phyloP scores from a whole-genome alignment of 2,888 invertebrate genomes.

The Caradrina kadenii region DNA sequence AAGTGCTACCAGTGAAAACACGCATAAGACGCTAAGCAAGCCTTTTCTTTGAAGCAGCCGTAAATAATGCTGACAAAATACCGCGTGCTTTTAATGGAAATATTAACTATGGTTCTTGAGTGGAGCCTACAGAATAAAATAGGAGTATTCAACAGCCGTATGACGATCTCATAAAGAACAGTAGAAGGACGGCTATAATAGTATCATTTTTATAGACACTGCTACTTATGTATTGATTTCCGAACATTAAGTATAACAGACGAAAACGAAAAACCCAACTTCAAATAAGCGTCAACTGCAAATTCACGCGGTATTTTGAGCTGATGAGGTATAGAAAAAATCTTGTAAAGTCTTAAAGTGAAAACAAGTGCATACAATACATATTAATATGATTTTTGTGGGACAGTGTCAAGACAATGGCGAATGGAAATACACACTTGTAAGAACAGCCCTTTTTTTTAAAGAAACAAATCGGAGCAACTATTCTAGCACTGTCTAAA shows the following conservation, averaged over 20 bases:
- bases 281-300: too few relatives aligned
- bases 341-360: slow-evolving; percentile 16
- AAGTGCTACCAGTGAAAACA: neutral
- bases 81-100: slow-evolving; percentile 25
- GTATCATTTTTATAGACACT: neutral
- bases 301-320: slow-evolving; percentile 34
- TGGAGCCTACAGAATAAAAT: neutral
- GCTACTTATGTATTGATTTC: too few relatives aligned
- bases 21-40: slow-evolving; percentile 5
- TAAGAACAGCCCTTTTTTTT: slow-evolving; percentile 64
- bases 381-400: slow-evolving; percentile 46
- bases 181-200: neutral
- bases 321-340: neutral
- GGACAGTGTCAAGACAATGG: slow-evolving; percentile 83
- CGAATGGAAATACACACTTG: slow-evolving; percentile 71
- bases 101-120: neutral
- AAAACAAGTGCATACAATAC: slow-evolving; percentile 53
- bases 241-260: too few relatives aligned
- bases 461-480: neutral
- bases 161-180: neutral
- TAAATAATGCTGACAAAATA: slow-evolving; percentile 27
- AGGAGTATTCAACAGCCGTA: neutral
- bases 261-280: too few relatives aligned
- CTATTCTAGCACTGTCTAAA: neutral
- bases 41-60: slow-evolving; percentile 7